These are phyloP conservation scores for Argyra leucocephala DNA, from an alignment of 2,888 invertebrate genomes.

Conservation along the genomic window DNA sequence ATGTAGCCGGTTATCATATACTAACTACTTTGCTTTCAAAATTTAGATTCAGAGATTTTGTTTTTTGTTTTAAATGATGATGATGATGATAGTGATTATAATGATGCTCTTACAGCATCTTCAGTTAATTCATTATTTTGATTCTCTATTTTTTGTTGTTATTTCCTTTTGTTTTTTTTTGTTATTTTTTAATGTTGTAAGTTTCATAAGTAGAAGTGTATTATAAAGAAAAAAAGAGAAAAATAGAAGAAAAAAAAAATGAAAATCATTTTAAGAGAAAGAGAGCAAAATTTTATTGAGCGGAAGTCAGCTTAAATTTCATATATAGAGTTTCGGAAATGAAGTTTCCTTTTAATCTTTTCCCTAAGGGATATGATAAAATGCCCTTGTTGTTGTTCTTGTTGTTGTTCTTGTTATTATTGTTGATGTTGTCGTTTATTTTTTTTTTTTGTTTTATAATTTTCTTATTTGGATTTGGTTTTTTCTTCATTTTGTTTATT, in stretches of 20 bases:
- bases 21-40: background rate
- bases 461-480: background rate
- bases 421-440: background rate
- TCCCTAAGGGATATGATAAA: slow-evolving; percentile 9
- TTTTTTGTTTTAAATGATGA: too few species aligned
- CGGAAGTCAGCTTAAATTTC: slow-evolving; percentile 9
- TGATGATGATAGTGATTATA: slow-evolving; percentile 1
- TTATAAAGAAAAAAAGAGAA: background rate
- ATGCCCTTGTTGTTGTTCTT: background rate
- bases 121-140: background rate
- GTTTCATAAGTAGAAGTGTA: too few species aligned
- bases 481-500: background rate
- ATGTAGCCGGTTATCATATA: too few species aligned
- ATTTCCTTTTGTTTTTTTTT: too few species aligned
- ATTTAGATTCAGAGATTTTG: background rate
- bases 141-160: background rate
- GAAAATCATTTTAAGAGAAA: background rate
- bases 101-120: background rate
- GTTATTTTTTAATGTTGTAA: too few species aligned
- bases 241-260: background rate
- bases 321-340: slow-evolving; percentile 7
- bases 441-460: background rate
- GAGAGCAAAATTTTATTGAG: background rate
- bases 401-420: background rate
- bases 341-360: slow-evolving; percentile 10